These are phyloP conservation scores for Coelopa pilipes DNA, from an alignment of 2,888 invertebrate genomes.

Conservation along the genomic window DNA sequence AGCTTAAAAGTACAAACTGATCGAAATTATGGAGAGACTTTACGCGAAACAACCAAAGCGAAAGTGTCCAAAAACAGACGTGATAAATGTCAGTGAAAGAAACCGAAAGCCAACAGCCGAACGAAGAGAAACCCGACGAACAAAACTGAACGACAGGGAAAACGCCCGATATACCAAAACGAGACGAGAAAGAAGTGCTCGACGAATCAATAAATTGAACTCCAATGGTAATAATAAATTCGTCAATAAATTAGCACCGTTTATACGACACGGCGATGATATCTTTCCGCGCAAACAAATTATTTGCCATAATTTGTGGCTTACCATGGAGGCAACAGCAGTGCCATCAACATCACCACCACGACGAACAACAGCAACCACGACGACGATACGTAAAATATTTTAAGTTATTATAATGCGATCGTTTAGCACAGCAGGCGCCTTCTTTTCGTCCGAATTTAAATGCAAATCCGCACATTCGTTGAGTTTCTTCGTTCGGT, in stretches of 20 bases:
- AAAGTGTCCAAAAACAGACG: background rate
- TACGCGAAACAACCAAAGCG: background rate
- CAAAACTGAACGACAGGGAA: too few species aligned
- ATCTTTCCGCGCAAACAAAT: conserved; percentile 29
- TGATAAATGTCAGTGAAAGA: background rate
- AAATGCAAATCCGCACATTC: background rate
- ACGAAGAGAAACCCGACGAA: background rate
- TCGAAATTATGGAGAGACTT: too few species aligned
- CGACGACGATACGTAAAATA: conserved; percentile 20
- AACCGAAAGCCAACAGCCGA: background rate
- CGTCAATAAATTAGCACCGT: conserved; percentile 37
- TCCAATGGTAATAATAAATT: conserved; percentile 31
- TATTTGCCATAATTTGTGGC: conserved; percentile 36
- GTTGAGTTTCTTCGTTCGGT: too few species aligned
- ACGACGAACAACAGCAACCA: conserved; percentile 1
- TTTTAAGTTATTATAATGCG: conserved; percentile 27
- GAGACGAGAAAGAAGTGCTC: background rate
- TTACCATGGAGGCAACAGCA: conserved; percentile 13
- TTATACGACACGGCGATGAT: conserved; percentile 21
- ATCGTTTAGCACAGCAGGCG: conserved; percentile 26
- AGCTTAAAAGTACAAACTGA: too few species aligned
- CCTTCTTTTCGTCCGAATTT: background rate
- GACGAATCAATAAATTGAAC: background rate
- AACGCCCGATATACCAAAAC: background rate
- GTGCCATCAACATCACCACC: background rate